Evolutionary conservation across 2,113 vertebrate genomes (phyloP).

Genomic region (Saguinus midas): DNA sequence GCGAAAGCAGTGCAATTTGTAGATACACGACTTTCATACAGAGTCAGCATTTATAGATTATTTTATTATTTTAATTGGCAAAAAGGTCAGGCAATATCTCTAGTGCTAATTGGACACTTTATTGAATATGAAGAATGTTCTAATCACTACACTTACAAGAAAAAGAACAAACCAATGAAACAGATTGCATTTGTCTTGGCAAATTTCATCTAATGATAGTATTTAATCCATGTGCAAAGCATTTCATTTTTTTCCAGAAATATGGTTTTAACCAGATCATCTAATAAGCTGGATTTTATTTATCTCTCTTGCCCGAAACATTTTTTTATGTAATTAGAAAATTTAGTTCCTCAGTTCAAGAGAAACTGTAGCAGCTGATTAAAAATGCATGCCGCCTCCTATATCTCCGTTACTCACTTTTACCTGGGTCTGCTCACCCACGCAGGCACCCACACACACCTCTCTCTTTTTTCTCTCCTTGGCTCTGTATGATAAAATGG

Average conservation of each 20-base stretch:
- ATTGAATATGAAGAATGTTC: neutral
- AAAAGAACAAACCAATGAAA: neutral
- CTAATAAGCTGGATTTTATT: neutral
- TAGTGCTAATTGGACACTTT: neutral
- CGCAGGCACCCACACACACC: neutral
- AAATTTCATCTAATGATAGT: neutral
- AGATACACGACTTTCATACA: neutral
- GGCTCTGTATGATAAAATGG: constrained; percentile 6
- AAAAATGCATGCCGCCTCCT: neutral
- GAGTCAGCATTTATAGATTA: neutral
- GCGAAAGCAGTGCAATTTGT: neutral
- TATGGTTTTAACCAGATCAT: neutral
- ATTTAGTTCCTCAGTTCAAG: constrained; percentile 10
- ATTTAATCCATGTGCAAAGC: neutral
- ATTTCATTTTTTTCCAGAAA: neutral
- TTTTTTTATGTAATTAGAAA: constrained; percentile 31
- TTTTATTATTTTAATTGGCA: neutral
- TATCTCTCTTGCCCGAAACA: neutral
- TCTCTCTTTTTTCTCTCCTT: neutral
- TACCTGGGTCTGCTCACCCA: neutral
- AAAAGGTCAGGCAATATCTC: neutral
- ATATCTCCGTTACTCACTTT: neutral
- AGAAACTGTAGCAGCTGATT: neutral
- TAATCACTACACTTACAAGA: neutral
- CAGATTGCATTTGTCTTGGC: neutral